These are phyloP conservation scores for Oreochromis aureus DNA, from an alignment of 2,113 vertebrate species.

Conservation along the genomic window DNA sequence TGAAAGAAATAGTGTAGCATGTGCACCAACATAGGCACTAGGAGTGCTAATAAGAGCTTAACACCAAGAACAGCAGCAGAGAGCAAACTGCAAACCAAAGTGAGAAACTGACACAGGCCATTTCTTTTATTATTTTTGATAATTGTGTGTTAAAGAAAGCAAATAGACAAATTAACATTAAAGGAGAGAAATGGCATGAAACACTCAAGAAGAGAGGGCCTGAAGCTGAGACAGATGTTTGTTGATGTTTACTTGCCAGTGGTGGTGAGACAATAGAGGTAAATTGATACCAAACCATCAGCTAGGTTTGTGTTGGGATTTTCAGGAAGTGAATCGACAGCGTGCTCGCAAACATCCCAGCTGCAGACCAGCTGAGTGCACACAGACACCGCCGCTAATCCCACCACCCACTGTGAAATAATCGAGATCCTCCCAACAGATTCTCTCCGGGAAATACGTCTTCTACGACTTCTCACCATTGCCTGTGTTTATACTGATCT, in stretches of 20 bases:
- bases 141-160: accelerated
- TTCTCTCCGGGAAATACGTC: not conserved
- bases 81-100: not conserved
- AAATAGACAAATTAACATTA: not conserved
- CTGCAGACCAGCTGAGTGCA: constrained; percentile 47
- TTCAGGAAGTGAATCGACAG: constrained; percentile 4
- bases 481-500: not conserved
- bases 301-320: not conserved
- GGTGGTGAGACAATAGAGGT: not conserved
- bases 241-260: constrained; percentile 13
- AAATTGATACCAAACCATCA: constrained; percentile 3
- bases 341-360: constrained; percentile 34
- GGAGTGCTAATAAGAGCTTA: not conserved
- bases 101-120: not conserved
- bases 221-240: not conserved
- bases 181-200: not conserved
- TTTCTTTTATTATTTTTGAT: not conserved
- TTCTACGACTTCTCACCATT: not conserved
- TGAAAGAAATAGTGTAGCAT: not conserved
- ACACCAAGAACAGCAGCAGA: not conserved
- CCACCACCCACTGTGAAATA: constrained; percentile 3
- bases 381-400: not conserved
- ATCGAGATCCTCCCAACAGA: not conserved
- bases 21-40: not conserved
- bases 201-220: not conserved